Evolutionary conservation across 2,888 invertebrate genomes (phyloP).

Genomic region (Muscina levida): DNA sequence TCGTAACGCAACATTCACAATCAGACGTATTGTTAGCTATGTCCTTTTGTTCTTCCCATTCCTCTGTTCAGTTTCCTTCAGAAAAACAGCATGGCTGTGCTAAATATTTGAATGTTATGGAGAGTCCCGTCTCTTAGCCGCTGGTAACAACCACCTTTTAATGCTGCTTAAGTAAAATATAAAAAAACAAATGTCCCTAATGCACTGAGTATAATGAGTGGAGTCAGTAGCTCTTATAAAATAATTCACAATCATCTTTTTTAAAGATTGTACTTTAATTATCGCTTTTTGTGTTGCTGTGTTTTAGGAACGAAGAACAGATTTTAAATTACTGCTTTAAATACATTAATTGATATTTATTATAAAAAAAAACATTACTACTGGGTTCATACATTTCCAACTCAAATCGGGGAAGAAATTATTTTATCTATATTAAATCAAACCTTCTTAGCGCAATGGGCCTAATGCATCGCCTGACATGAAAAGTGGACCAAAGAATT

Average conservation of each 20-base stretch:
- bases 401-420: too few species aligned
- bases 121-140: not conserved
- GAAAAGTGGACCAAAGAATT: too few species aligned
- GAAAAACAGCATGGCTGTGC: constrained; percentile 27
- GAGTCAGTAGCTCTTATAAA: constrained; percentile 17
- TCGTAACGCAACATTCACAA: constrained; percentile 36
- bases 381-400: too few species aligned
- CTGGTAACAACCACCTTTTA: constrained; percentile 25
- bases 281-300: not conserved
- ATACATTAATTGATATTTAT: constrained; percentile 18
- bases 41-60: constrained; percentile 15
- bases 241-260: constrained; percentile 26
- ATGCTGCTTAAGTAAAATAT: constrained; percentile 26
- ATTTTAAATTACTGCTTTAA: not conserved
- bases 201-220: constrained; percentile 33
- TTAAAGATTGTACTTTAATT: not conserved
- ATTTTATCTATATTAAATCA: too few species aligned
- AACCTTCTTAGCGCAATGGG: too few species aligned
- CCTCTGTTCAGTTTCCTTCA: not conserved
- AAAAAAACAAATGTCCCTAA: constrained; percentile 14
- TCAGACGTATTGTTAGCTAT: constrained; percentile 33
- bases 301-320: not conserved
- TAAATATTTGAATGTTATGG: constrained; percentile 37
- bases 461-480: too few species aligned
- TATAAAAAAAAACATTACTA: too few species aligned